Conservation (phyloP, 2,888 invertebrate genomes). For the Drosophila barbarae region DNA sequence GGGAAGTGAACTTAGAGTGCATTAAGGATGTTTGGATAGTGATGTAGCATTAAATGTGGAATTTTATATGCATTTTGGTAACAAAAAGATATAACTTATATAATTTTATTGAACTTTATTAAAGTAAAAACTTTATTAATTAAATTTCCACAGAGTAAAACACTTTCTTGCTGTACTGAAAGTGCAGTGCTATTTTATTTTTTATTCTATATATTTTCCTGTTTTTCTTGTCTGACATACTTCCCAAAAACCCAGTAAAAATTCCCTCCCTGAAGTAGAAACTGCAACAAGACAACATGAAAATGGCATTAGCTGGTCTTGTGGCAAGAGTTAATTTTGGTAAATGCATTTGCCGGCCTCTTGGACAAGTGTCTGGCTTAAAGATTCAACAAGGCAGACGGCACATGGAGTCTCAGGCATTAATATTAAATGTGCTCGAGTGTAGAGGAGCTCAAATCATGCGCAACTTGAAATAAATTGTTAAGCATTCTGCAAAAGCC, state of each 20-base stretch:
- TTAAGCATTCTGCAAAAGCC: conserved; percentile 35
- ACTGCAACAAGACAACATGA: conserved; percentile 25
- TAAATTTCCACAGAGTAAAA: too few species aligned
- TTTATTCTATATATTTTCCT: not conserved
- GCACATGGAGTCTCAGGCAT: conserved; percentile 4
- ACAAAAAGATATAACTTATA: too few species aligned
- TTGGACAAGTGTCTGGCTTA: not conserved
- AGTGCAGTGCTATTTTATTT: not conserved
- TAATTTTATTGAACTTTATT: not conserved
- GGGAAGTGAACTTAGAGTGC: not conserved
- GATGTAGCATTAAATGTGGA: not conserved
- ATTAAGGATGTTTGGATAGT: not conserved
- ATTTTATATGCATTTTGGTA: not conserved
- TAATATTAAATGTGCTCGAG: conserved; percentile 36
- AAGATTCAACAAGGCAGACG: conserved; percentile 13
- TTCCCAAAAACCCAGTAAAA: not conserved
- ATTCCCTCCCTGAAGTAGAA: not conserved
- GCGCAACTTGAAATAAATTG: conserved; percentile 45
- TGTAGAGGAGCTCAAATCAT: conserved; percentile 34
- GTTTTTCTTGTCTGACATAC: rapidly evolving
- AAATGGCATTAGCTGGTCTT: conserved; percentile 40
- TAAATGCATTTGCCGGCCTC: conserved; percentile 22
- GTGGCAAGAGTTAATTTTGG: conserved; percentile 27
- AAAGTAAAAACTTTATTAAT: not conserved
- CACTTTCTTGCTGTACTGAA: not conserved